phyloP scores from a whole-genome alignment of 2,113 vertebrate species.

The Climacteris rufus region DNA sequence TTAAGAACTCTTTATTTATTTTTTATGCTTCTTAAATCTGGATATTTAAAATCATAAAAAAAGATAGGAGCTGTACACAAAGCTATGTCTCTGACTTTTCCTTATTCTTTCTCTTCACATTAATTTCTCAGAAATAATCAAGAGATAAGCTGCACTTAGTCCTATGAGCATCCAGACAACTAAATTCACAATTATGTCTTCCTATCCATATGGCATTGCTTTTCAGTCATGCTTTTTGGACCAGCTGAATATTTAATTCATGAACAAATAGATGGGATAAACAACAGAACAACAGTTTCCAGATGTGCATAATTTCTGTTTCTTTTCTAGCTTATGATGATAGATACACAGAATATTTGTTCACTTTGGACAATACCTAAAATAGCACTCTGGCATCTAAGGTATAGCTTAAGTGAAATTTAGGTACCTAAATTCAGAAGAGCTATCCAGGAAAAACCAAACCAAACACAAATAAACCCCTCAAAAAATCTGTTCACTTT shows the following conservation, averaged over 20 bases:
- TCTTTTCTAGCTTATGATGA: neutral
- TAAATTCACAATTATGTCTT: neutral
- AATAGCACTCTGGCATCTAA: neutral
- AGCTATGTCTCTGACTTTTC: neutral
- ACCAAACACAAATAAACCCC: neutral
- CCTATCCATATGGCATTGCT: neutral
- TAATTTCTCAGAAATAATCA: neutral
- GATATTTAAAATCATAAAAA: neutral
- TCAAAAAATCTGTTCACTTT: neutral
- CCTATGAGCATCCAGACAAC: neutral
- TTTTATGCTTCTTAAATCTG: neutral
- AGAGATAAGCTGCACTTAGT: neutral
- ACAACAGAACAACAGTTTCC: slow-evolving; percentile 31
- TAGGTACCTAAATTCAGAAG: neutral
- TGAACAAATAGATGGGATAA: slow-evolving; percentile 40
- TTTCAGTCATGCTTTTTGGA: neutral
- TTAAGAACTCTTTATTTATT: neutral
- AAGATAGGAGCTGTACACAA: neutral
- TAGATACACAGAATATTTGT: neutral
- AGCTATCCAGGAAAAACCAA: neutral
- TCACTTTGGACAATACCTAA: neutral
- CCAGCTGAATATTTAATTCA: slow-evolving; percentile 15
- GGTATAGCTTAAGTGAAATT: neutral
- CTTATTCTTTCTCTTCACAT: neutral
- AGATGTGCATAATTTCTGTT: neutral